Base-by-base conservation (phyloP, 2,888 invertebrate genomes). In the Eurytoma adleriae region DNA sequence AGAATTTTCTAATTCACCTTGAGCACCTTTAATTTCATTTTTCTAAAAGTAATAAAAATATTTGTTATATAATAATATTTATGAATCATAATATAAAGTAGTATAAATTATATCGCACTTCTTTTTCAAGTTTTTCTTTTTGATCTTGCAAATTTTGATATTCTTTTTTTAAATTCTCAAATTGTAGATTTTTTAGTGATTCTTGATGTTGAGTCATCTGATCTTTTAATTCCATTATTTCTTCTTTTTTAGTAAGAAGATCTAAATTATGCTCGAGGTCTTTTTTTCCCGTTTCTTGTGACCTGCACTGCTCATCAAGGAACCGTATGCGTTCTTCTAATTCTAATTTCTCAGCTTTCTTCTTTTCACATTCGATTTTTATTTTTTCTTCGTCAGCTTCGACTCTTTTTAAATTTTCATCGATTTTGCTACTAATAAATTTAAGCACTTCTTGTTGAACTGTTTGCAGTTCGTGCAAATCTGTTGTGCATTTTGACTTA, bases 101-200 rank as follows among this genome's bases (percentile, higher is more conserved):
- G 18, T 18, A 20, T 64, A 57, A 70, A 52, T 66, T 52, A 12
- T 50, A 40, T 72, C 80, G 79, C 85, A 91, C 91, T 82, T 93
- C 92, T 61, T 91, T 90, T 57, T 92, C 91, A 16, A 93, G 89
- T 40, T 89, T 89, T 48, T 94, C 93, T 78, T 93, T 92, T 84
- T 93, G 91, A 3, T 88, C 86, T 27, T 92, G 91, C 16, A 95
- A 87, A 0, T 91, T 88, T 7, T 91, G 90, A 85, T 94, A 94
- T 86, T 96, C 94, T 3, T 91, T 91, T 10, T 87, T 84, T 0
- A 96, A 86, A 81, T 91, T 91, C 0, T 92, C 91, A 80, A 92
- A 92, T 86, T 95, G 93, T 69, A 95, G 91, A 54, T 93, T 92
- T 2, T 92, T 93, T 75, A 96, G 89, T 84, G 93, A 92, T 14